Percentiles rank a stretch among this genome's conserved stretches.
Conservation (phyloP, 1,140 invertebrate species). For the Drosophila insularis region DNA sequence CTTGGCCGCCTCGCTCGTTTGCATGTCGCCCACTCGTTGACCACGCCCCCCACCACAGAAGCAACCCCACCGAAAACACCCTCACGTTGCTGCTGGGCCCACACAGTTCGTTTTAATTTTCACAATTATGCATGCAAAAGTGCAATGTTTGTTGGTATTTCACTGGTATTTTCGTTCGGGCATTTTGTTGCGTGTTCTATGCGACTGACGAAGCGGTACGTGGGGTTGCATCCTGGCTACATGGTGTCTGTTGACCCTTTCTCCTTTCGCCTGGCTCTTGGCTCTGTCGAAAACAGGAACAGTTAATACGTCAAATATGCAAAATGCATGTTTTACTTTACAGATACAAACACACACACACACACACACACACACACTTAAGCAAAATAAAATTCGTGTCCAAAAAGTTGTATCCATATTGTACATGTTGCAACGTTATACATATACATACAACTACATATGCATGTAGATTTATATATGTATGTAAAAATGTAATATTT, state of each 20-base stretch:
- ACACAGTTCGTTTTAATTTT: conserved; percentile 73
- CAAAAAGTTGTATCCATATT: conserved; percentile 42
- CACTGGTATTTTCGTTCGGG: conserved; percentile 45
- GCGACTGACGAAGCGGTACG: background rate
- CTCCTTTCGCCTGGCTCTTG: background rate
- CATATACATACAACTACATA: background rate
- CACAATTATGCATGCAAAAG: conserved; percentile 78
- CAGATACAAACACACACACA: conserved; percentile 34
- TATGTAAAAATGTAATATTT: conserved; percentile 23
- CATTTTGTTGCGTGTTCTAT: conserved; percentile 65
- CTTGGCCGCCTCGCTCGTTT: conserved; percentile 54
- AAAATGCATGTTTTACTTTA: conserved; percentile 57
- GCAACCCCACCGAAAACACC: background rate
- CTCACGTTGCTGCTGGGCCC: background rate
- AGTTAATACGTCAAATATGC: conserved; percentile 72
- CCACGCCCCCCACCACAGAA: conserved; percentile 2
- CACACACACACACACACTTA: background rate
- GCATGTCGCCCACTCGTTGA: conserved; percentile 45
- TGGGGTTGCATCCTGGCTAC: background rate
- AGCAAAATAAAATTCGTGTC: background rate
- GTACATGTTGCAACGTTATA: conserved; percentile 30
- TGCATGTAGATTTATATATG: conserved; percentile 26
- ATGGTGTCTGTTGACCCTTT: conserved; percentile 7
- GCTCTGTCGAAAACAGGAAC: conserved; percentile 43
- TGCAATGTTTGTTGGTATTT: conserved; percentile 76